Evolutionary conservation across 1,140 invertebrate genomes (phyloP), one percentile per base, ranked within the genome.

Genomic region (Sminthurinus signatus): DNA sequence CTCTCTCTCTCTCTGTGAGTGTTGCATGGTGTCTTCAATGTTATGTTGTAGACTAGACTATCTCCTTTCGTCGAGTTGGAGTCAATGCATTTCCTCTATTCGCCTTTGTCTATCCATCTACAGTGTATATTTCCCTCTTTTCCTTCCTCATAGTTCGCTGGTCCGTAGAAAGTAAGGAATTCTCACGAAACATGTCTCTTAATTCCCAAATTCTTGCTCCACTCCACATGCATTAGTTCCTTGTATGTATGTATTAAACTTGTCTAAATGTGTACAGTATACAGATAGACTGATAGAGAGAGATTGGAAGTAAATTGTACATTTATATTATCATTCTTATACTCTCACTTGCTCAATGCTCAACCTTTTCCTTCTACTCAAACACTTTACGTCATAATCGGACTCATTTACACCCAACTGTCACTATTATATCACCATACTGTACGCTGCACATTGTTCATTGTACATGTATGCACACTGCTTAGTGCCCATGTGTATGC

Each of bases 311-410:
- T n/a, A n/a, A n/a, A n/a, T n/a, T n/a, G n/a, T n/a, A n/a, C n/a
- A n/a, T n/a, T n/a, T n/a, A n/a, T n/a, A n/a, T n/a, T n/a, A n/a
- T n/a, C n/a, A n/a, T n/a, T n/a, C n/a, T n/a, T n/a, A n/a, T n/a
- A n/a, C n/a, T n/a, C n/a, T n/a, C n/a, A n/a, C n/a, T n/a, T n/a
- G 15, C 32, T 36, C 32, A 5, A 5, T 36, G 32, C 32, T 8
- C 32, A 8, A 15, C 32, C n/a, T 28, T 14, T 19, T 28, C 10
- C 39, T 51, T 2, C 46, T 60, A 5, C 12, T 65, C 57, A 65
- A 59, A 60, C 63, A 65, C 63, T 65, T 60, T 36, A 65, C 39
- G 29, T 60, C 63, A 60, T 65, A 65, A 65, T 65, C 63, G 63
- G 57, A 52, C 56, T 65, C 63, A 65, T 65, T 65, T 65, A 60